Percentiles rank a stretch among this genome's conserved stretches.
These are phyloP conservation scores for Chymomyza amoena DNA, from an alignment of 2,888 invertebrate species.

Conservation along the genomic window DNA sequence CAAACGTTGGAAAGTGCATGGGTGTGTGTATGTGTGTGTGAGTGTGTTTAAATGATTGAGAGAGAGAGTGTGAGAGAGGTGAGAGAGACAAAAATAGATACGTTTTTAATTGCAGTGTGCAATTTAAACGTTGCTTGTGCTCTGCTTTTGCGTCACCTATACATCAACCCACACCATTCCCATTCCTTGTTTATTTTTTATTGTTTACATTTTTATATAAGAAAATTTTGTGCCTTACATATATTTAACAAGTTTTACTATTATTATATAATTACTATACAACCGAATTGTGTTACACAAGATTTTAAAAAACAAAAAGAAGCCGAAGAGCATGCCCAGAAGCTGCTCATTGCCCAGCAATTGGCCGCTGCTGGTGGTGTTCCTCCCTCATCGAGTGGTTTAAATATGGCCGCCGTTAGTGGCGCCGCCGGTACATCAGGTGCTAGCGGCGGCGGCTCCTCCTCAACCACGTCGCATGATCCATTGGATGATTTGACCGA, in stretches of 20 bases:
- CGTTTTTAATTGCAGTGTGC: no score
- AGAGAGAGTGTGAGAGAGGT: no score
- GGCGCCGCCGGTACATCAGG: slow-evolving; percentile 14
- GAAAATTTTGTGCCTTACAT: not conserved
- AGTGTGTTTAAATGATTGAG: no score
- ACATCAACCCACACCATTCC: not conserved
- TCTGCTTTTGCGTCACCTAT: no score
- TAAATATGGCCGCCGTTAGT: slow-evolving; percentile 12
- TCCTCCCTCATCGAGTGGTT: not conserved
- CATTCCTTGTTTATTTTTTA: not conserved
- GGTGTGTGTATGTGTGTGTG: no score
- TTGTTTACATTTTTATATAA: not conserved
- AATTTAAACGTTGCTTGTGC: no score
- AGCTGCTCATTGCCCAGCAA: slow-evolving; percentile 75
- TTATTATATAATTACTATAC: slow-evolving; percentile 14
- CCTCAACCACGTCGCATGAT: slow-evolving; percentile 39
- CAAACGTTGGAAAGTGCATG: no score
- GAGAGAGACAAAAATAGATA: no score
- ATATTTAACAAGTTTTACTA: slow-evolving; percentile 5
- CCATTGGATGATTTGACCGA: slow-evolving; percentile 71
- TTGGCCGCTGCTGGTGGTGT: slow-evolving; percentile 55
- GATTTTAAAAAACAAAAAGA: slow-evolving; percentile 78
- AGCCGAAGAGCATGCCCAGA: slow-evolving; percentile 76
- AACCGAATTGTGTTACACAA: slow-evolving; percentile 25
- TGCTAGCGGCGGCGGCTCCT: slow-evolving; percentile 11